phyloP scores from a whole-genome alignment of 2,113 vertebrate genomes.

The Heterotis niloticus region DNA sequence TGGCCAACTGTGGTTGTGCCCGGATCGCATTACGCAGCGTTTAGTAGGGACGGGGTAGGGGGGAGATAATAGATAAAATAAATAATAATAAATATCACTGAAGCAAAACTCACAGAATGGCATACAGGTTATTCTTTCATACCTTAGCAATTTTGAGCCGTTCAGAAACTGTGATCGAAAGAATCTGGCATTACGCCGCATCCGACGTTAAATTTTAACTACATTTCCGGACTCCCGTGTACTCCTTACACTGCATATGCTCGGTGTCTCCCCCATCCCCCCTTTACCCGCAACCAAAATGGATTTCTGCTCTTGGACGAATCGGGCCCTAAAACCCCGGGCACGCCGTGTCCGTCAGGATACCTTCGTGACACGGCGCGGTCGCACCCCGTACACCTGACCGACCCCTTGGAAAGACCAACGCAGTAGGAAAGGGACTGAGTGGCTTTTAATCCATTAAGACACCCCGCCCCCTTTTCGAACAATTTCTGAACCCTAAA shows the following conservation, averaged over 20 bases:
- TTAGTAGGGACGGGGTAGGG: background rate
- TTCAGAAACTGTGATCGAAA: background rate
- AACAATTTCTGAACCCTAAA: background rate
- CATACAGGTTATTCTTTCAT: conserved; percentile 3
- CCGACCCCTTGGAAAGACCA: background rate
- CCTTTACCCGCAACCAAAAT: background rate
- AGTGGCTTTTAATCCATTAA: background rate
- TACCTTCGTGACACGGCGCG: background rate
- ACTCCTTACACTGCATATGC: background rate
- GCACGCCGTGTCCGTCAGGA: background rate
- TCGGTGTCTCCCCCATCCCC: background rate
- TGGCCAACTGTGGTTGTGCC: no score
- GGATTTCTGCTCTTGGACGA: background rate
- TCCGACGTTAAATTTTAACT: background rate
- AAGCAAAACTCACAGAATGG: background rate
- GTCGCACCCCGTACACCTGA: background rate
- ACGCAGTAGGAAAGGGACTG: background rate
- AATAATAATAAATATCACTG: background rate
- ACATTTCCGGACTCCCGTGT: background rate
- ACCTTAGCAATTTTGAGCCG: background rate
- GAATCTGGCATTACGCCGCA: background rate
- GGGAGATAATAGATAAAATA: background rate
- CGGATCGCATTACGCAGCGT: background rate
- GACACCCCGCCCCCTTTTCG: background rate
- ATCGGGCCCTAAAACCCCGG: background rate